Percentiles rank a stretch among this genome's conserved stretches.
Conservation (phyloP, 2,888 invertebrate genomes). For the Pharmacophagus antenor region DNA sequence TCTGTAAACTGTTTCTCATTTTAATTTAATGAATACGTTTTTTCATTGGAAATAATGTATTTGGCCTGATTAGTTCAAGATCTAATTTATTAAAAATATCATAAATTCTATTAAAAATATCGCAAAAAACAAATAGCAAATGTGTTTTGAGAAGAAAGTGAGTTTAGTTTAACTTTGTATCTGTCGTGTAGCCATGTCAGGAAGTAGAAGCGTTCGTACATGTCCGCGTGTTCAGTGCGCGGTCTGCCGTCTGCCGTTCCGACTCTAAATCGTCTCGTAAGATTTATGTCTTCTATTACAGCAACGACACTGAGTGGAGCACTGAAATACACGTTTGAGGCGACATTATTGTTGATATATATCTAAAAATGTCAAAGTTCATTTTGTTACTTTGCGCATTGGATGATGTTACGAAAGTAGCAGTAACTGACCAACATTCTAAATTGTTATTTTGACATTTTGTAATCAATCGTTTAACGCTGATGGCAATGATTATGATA, state of each 20-base stretch:
- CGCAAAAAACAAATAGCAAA: too few relatives aligned
- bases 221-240: constrained; percentile 60
- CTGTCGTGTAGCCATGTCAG: constrained; percentile 56
- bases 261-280: constrained; percentile 69
- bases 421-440: too few relatives aligned
- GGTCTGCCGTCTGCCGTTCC: constrained; percentile 47
- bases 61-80: too few relatives aligned
- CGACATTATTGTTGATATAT: constrained; percentile 29
- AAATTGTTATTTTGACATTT: too few relatives aligned
- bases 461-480: too few relatives aligned
- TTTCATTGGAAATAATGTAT: too few relatives aligned
- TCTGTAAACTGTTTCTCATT: too few relatives aligned
- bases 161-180: constrained; percentile 20
- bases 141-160: neutral
- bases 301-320: constrained; percentile 23
- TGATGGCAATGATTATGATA: too few relatives aligned
- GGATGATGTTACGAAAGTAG: too few relatives aligned
- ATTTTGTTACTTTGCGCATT: neutral
- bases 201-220: constrained; percentile 57
- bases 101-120: too few relatives aligned
- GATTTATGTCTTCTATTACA: constrained; percentile 73
- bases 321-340: constrained; percentile 31
- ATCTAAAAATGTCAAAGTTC: constrained; percentile 17
- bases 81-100: too few relatives aligned
- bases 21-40: too few relatives aligned